Percentiles rank a stretch among this genome's conserved stretches.
Evolutionary conservation across 2,888 invertebrate species (phyloP).

Genomic region (Ganaspis brasiliensis): DNA sequence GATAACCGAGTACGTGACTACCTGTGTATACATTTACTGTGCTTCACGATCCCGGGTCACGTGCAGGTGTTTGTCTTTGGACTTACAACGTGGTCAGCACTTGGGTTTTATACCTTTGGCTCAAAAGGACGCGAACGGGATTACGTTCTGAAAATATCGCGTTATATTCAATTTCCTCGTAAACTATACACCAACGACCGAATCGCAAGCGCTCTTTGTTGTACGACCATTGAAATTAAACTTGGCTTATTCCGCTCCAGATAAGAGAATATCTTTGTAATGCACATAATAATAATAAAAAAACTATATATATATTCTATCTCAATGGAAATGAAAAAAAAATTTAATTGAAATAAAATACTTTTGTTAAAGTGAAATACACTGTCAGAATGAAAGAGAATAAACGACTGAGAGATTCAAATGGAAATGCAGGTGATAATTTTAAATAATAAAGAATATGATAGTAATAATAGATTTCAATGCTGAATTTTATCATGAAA

Average conservation of each 20-base stretch:
- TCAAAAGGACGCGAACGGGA: constrained; percentile 51
- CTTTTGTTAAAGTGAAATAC: no score
- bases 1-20: constrained; percentile 68
- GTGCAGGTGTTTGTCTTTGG: constrained; percentile 68
- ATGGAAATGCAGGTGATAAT: no score
- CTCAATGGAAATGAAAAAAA: no score
- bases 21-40: constrained; percentile 61
- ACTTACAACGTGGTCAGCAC: constrained; percentile 59
- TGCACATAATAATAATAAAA: no score
- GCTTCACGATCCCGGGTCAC: constrained; percentile 60
- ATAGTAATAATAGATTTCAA: no score
- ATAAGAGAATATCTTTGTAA: constrained; percentile 7
- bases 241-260: constrained; percentile 8
- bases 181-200: constrained; percentile 41
- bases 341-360: no score
- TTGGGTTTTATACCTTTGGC: constrained; percentile 20
- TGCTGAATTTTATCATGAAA: no score
- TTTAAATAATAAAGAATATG: no score
- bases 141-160: constrained; percentile 55
- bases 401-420: no score
- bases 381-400: no score
- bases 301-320: no score
- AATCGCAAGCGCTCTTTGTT: constrained; percentile 4
- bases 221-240: constrained; percentile 26
- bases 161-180: constrained; percentile 41